Conservation (phyloP, 2,113 vertebrate genomes). For the Parus major region DNA sequence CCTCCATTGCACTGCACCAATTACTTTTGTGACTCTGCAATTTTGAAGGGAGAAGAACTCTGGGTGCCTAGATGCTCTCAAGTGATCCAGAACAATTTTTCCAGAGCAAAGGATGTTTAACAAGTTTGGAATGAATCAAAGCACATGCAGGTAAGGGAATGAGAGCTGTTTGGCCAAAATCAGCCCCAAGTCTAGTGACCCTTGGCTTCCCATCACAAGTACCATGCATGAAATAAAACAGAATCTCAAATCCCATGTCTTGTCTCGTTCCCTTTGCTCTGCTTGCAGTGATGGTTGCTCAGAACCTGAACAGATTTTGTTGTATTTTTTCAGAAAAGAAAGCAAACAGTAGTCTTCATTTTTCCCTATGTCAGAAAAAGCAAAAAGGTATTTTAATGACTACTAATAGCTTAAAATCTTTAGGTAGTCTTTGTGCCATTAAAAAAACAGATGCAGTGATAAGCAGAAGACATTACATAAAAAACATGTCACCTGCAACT, state of each 20-base stretch:
- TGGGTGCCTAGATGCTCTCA: fast-evolving
- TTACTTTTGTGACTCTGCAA: neutral
- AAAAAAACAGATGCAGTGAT: neutral
- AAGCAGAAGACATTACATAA: neutral
- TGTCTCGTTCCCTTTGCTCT: neutral
- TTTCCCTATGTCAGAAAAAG: neutral
- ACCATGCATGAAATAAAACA: neutral
- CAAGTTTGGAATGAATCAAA: neutral
- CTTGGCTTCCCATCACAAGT: neutral
- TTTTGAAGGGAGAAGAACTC: neutral
- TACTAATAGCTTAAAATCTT: neutral
- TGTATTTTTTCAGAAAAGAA: neutral
- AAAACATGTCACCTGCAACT: neutral
- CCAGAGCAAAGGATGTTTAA: neutral
- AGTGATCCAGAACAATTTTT: neutral
- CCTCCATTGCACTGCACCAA: neutral
- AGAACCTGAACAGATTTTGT: neutral
- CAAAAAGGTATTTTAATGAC: neutral
- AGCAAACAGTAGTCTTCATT: neutral
- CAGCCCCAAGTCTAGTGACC: neutral
- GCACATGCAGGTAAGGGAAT: fast-evolving
- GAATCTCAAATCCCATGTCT: neutral
- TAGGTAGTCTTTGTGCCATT: neutral
- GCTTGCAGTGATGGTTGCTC: neutral
- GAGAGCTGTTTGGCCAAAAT: neutral